phyloP scores from a whole-genome alignment of 2,797 vertebrate genomes.

The Borostomias antarcticus region DNA sequence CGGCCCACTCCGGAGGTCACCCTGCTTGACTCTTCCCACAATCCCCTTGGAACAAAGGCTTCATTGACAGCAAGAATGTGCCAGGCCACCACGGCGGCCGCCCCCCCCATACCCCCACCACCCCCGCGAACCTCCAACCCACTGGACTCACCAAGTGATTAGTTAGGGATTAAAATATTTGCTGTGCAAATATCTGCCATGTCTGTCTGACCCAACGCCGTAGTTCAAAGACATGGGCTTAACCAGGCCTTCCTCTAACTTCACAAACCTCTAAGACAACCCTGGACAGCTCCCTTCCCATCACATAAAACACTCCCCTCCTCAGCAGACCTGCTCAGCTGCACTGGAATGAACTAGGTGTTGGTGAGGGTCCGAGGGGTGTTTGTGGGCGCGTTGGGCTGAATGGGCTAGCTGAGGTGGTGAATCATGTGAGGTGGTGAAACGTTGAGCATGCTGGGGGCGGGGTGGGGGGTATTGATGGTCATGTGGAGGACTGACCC shows the following conservation, averaged over 20 bases:
- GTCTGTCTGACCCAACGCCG: conserved; percentile 80
- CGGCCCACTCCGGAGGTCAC: conserved; percentile 53
- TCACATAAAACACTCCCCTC: conserved; percentile 39
- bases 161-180: conserved; percentile 99
- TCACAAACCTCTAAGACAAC: conserved; percentile 67
- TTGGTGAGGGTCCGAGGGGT: conserved; percentile 2
- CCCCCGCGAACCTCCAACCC: conserved; percentile 60
- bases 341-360: not conserved
- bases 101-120: conserved; percentile 37
- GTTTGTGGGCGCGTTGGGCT: conserved; percentile 18
- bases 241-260: conserved; percentile 72
- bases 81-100: conserved; percentile 67
- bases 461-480: conserved; percentile 37
- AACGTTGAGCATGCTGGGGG: conserved; percentile 38
- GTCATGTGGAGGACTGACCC: conserved; percentile 43
- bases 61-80: conserved; percentile 77
- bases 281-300: conserved; percentile 56
- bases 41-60: conserved; percentile 70
- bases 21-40: conserved; percentile 72
- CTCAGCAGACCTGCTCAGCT: conserved; percentile 7
- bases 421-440: conserved; percentile 7
- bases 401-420: conserved; percentile 21
- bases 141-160: conserved; percentile 94
- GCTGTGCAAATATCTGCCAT: conserved; percentile 97
- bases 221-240: conserved; percentile 80